Evolutionary conservation across 2,797 vertebrate species (phyloP), one percentile per base, ranked within the genome.

Genomic region (Acanthopagrus latus): DNA sequence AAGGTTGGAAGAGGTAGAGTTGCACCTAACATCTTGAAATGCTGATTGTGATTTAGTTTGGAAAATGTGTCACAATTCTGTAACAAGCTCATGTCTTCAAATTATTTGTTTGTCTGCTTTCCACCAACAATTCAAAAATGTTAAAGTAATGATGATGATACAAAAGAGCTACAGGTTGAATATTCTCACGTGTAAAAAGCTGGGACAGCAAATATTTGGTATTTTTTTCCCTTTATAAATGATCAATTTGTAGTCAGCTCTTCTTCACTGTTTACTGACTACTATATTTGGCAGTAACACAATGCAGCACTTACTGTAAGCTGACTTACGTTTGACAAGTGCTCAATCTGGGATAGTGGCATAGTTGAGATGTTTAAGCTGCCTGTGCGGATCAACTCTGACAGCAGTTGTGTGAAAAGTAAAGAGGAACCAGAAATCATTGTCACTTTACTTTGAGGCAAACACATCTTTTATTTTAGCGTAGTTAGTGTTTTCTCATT

Each of bases 331-430:
- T 44, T 60, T 20, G 23, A 60, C 29, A 48, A 12, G 38, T 47
- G 25, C 25, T 64, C 5, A 18, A 55, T 64, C 59, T 55, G 59
- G 60, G 60, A 64, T 50, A 64, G 41, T 33, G 13, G 7, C 57
- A 47, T 73, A 55, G 51, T 64, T 64, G 3, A 33, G 13, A 52
- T 60, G 29, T 71, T 60, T 25, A 60, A 33, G 14, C 20, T 27
- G 33, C 47, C n/a, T 13, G 23, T 25, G 7, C 3, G 46, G 20
- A 48, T 18, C 46, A 48, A 18, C 46, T 48, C 17, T 48, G 46
- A 48, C 46, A 20, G 6, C 46, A 18, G 46, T 2, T 48, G 46
- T 48, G 46, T 48, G 46, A 48, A 48, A 48, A 48, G 44, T 44
- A 4, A 43, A 43, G 43, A 43, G 43, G n/a, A 43, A 29, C 29